These are phyloP conservation scores for Lysandra coridon DNA, from an alignment of 2,888 invertebrate species.

Conservation along the genomic window DNA sequence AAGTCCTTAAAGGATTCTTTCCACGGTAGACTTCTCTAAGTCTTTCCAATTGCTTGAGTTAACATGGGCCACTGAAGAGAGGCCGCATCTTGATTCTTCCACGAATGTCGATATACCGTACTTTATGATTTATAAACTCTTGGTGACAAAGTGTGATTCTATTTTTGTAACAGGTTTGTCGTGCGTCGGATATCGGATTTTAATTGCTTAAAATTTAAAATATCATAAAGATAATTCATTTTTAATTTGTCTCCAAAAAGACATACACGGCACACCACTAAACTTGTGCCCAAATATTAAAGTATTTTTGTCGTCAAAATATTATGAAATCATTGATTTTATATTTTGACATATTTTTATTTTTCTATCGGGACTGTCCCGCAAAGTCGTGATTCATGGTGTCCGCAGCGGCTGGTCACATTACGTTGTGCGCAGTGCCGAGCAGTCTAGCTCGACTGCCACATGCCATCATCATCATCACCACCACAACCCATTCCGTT, in stretches of 20 bases:
- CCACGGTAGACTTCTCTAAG: no score
- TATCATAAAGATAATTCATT: neutral
- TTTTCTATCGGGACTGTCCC: neutral
- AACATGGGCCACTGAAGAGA: no score
- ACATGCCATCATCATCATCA: neutral
- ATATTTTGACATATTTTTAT: neutral
- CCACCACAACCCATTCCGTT: neutral
- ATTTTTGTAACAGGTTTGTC: neutral
- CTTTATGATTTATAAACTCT: neutral
- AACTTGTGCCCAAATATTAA: neutral
- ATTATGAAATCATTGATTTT: no score
- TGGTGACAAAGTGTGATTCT: neutral
- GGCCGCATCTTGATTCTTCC: no score
- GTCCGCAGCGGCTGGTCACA: slow-evolving; percentile 45
- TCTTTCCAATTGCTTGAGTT: no score
- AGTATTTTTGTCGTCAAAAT: no score
- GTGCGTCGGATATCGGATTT: neutral
- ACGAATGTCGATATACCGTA: no score
- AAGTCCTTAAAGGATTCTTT: no score
- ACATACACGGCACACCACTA: neutral
- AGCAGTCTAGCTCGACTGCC: slow-evolving; percentile 54
- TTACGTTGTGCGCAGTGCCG: slow-evolving; percentile 52
- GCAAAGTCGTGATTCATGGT: neutral
- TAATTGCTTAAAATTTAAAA: neutral
- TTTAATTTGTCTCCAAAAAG: neutral